Percentiles rank a stretch among this genome's conserved stretches.
phyloP scores from a whole-genome alignment of 2,888 invertebrate species.

The Ganaspis brasiliensis region DNA sequence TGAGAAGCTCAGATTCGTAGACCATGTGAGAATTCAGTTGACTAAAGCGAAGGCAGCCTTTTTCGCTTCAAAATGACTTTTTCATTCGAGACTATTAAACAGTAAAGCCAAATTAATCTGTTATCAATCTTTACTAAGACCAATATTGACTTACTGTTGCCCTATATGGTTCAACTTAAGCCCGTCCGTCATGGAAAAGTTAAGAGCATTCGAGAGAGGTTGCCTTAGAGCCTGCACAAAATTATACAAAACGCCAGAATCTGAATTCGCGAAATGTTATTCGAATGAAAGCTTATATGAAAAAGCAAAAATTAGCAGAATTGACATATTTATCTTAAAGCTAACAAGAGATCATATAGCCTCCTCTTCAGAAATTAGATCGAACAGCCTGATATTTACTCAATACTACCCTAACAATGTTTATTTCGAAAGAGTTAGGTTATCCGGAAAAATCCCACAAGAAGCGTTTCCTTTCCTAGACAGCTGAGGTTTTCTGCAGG shows the following conservation, averaged over 20 bases:
- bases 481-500: slow-evolving; percentile 28
- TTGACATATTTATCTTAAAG: slow-evolving; percentile 53
- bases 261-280: slow-evolving; percentile 33
- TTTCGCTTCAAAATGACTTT: slow-evolving; percentile 36
- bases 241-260: slow-evolving; percentile 30
- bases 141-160: too few relatives aligned
- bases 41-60: slow-evolving; percentile 57
- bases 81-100: slow-evolving; percentile 46
- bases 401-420: not conserved
- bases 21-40: too few relatives aligned
- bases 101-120: too few relatives aligned
- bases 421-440: not conserved
- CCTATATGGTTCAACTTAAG: slow-evolving; percentile 54
- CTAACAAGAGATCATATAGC: slow-evolving; percentile 43
- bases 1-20: too few relatives aligned
- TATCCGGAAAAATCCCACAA: slow-evolving; percentile 25
- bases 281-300: slow-evolving; percentile 48
- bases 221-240: too few relatives aligned
- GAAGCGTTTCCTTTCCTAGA: slow-evolving; percentile 41
- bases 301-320: slow-evolving; percentile 45
- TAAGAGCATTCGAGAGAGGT: too few relatives aligned
- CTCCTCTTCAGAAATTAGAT: not conserved
- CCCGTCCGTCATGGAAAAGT: slow-evolving; percentile 54
- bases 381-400: not conserved
- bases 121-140: slow-evolving; percentile 47